Evolutionary conservation across 1,140 invertebrate species (phyloP).

Genomic region (Scylla paramamosain): DNA sequence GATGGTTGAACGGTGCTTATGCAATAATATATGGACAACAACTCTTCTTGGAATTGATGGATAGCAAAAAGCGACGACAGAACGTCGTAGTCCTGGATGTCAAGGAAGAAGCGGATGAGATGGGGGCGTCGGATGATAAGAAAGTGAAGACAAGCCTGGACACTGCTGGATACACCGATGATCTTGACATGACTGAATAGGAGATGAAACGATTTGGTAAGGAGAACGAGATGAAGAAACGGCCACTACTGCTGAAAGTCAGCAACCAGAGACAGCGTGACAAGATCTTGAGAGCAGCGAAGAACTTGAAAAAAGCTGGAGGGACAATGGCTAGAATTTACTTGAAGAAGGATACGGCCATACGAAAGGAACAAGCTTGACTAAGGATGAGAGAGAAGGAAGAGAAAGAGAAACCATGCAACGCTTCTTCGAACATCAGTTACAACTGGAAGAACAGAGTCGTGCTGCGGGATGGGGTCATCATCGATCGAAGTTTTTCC

Average conservation of each 20-base stretch:
- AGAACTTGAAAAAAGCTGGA: not conserved
- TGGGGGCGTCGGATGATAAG: too few relatives aligned
- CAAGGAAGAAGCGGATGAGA: not conserved
- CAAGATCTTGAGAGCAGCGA: not conserved
- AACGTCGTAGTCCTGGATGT: slow-evolving; percentile 3
- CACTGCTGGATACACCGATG: not conserved
- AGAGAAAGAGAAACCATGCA: slow-evolving; percentile 6
- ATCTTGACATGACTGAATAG: not conserved
- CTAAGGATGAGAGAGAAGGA: not conserved
- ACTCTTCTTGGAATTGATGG: not conserved
- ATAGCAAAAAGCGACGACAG: not conserved
- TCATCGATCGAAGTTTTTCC: not conserved
- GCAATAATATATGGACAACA: too few relatives aligned
- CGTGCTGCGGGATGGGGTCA: not conserved
- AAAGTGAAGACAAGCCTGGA: not conserved
- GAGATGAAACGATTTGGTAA: not conserved
- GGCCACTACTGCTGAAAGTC: not conserved
- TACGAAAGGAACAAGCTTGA: not conserved
- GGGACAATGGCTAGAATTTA: not conserved
- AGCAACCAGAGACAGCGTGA: too few relatives aligned
- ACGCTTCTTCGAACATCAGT: not conserved
- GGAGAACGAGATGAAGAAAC: not conserved
- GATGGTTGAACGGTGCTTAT: not conserved
- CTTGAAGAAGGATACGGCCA: not conserved
- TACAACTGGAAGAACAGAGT: not conserved